A percentile compares a stretch with the other conserved stretches of the same genome.
Evolutionary conservation across 2,113 vertebrate species (phyloP).

Genomic region (Rhinolophus ferrumequinum): DNA sequence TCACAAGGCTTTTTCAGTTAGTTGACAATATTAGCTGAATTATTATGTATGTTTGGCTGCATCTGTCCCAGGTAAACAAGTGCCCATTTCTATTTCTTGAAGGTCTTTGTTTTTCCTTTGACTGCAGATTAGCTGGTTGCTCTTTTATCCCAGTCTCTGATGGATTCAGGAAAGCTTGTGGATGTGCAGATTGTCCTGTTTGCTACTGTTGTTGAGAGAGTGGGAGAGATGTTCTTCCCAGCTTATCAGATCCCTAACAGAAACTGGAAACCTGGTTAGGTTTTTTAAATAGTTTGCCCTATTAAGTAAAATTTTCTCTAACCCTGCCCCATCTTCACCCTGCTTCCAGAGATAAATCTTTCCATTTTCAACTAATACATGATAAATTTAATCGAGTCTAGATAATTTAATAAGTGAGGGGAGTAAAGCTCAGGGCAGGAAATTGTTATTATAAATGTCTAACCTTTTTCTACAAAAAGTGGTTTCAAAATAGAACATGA

Average conservation of each 20-base stretch:
- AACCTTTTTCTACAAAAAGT: background rate
- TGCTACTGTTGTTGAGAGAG: background rate
- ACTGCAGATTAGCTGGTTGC: background rate
- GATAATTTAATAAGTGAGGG: background rate
- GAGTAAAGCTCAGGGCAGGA: background rate
- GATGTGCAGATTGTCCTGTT: accelerated
- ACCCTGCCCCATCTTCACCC: background rate
- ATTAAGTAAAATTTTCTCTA: background rate
- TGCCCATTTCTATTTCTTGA: background rate
- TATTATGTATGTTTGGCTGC: background rate
- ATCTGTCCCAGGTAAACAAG: background rate
- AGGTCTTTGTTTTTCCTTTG: background rate
- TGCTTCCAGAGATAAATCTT: background rate
- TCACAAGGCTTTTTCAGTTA: background rate
- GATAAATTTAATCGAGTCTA: background rate
- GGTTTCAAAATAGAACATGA: background rate
- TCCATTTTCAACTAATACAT: background rate
- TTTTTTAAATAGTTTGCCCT: background rate
- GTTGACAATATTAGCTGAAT: background rate
- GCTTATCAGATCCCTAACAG: background rate
- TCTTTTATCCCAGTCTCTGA: background rate
- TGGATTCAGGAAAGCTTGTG: background rate
- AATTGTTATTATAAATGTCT: background rate
- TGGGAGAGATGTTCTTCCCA: background rate
- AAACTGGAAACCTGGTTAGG: background rate